Evolutionary conservation across 30 jellyfish, hydroid and myxozoan species (phyloP), one percentile per base, ranked within the genome.

Genomic region (Aurelia sp.): DNA sequence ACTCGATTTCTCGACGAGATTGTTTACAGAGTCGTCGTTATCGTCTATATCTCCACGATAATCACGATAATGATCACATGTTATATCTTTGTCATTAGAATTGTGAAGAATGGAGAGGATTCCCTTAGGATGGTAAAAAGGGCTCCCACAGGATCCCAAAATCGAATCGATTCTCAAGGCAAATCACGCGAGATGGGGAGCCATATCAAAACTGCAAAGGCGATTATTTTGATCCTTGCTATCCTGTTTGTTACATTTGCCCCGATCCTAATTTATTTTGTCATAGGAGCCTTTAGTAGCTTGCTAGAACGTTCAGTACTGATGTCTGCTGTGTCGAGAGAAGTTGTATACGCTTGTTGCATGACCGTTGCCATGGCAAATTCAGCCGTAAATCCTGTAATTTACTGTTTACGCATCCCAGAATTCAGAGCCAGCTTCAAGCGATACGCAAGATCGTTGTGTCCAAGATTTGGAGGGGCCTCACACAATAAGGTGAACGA

Each of bases 341-440:
- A 74, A 64, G 33, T 51, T 20, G 55, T 64, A 71, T 74, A 74
- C 16, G 85, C 85, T 9, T 71, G 55, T 21, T 65, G 55, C 60
- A 57, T 74, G 60, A 74, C 85, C 30, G 18, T 74, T 12, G 73
- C 58, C 16, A 52, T 74, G 73, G 73, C 73, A 15, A 74, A 74
- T 20, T 74, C 85, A 44, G 85, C 71, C 3, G 50, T 57, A 7
- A 74, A 74, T 41, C 85, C 85, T 9, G 22, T 74, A 23, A 74
- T 74, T 13, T 74, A 74, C 60, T 74, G 58, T 44, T 48, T 74
- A 15, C 85, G 85, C 51, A 74, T 74, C 17, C 85, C 85, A 8
- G 85, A 74, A 59, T 57, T 74, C 30, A 41, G 85, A 22, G 3
- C 82, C n/a, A 72, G 68, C 69, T 4, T 72, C 47, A 72, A 23